Base-by-base conservation (phyloP, 1,140 invertebrate species). In the Drosophila tani region DNA sequence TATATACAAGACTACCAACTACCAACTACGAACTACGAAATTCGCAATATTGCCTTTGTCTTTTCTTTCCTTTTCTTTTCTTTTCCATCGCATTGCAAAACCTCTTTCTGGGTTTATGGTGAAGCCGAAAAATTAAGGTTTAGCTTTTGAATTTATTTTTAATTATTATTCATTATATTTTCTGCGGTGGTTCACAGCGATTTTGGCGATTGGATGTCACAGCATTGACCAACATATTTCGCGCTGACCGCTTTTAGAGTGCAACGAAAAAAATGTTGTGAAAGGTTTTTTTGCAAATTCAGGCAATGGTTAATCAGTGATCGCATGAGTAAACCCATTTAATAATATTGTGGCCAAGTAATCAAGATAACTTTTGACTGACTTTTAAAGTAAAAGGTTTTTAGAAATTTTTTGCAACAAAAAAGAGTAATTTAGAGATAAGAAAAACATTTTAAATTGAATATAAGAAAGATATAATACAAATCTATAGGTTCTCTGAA, bases 161-260 rank as follows among this genome's bases (percentile, higher is more conserved):
- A 86, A 87, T 82, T 73, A 81, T 81, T 83, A 83, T 84, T 82
- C 66, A 81, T 81, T 75, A 82, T 84, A 59, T 60, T 49, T 43
- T 32, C 32, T 59, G 68, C 38, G 35, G 53, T 59, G 67, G 59
- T 75, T 55, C 12, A 55, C 46, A 50, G 19, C n/a, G 27, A 11
- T 24, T 24, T 24, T 24, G 43, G 56, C 24, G 60, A 59, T 51
- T 67, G 49, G 57, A 32, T 64, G 69, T 64, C 56, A 38, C 38
- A 64, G 53, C 75, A 78, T 78, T 78, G 75, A 78, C 75, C 75
- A 78, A 78, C 65, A 63, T 78, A 40, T 55, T 43, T 43, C 14
- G 19, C 38, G 53, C 11, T 19, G 24, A 43, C 43, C 40, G 57
- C 50, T 35, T 60, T 51, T 11, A 27, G 46, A 75, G 56, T 60